These are phyloP conservation scores for Cyrtorhinus lividipennis DNA, from an alignment of 1,140 invertebrate genomes.

Conservation along the genomic window DNA sequence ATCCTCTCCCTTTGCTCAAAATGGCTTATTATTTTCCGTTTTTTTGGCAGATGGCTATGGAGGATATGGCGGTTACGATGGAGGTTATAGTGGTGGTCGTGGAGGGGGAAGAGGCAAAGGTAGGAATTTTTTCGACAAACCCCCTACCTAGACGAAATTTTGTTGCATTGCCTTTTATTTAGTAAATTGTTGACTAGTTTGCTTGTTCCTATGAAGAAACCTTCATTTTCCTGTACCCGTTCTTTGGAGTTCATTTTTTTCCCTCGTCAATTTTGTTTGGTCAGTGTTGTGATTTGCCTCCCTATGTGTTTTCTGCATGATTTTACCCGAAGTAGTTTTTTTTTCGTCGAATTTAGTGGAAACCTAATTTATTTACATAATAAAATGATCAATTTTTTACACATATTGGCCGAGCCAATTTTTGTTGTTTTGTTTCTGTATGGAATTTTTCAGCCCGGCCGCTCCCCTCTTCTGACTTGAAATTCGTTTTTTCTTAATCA, in stretches of 20 bases:
- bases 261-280: neutral
- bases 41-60: slow-evolving; percentile 51
- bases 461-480: slow-evolving; percentile 18
- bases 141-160: neutral
- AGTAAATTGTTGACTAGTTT: too few relatives aligned
- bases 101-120: slow-evolving; percentile 58
- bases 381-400: neutral
- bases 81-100: slow-evolving; percentile 60
- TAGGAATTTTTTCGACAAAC: slow-evolving; percentile 29
- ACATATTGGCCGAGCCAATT: slow-evolving; percentile 6
- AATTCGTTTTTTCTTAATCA: slow-evolving; percentile 20
- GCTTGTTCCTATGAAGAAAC: too few relatives aligned
- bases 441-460: slow-evolving; percentile 20
- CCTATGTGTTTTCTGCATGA: neutral
- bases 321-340: slow-evolving; percentile 19
- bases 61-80: slow-evolving; percentile 57
- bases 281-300: neutral
- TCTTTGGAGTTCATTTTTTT: too few relatives aligned
- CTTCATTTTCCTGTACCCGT: too few relatives aligned
- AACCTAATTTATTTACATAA: slow-evolving; percentile 11
- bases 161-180: neutral
- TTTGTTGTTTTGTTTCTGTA: slow-evolving; percentile 15
- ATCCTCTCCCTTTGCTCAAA: neutral
- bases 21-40: slow-evolving; percentile 28
- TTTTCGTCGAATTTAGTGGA: slow-evolving; percentile 18